Conservation (phyloP, 2,888 invertebrate genomes). For the Griposia aprilina region DNA sequence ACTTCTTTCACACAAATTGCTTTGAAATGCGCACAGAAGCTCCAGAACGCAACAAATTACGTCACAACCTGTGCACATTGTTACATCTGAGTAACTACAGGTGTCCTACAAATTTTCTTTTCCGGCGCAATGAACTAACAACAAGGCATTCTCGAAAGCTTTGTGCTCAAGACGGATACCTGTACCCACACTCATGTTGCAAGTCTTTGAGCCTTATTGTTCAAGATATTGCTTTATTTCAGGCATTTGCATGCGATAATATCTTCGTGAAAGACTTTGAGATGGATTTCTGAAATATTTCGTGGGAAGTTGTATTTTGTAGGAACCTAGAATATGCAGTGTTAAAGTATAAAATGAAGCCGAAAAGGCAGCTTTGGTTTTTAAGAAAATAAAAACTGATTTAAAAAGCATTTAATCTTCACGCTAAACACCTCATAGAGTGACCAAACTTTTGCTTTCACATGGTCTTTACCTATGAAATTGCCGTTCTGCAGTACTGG, state of each 20-base stretch:
- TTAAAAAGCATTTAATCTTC: neutral
- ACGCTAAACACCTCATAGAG: neutral
- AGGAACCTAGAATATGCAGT: neutral
- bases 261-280: conserved; percentile 36
- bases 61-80: conserved; percentile 27
- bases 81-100: conserved; percentile 47
- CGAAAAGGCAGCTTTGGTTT: neutral
- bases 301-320: conserved; percentile 7
- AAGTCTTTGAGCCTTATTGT: conserved; percentile 60
- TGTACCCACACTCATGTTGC: conserved; percentile 53
- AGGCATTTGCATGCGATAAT: conserved; percentile 50
- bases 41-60: conserved; percentile 20
- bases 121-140: conserved; percentile 61
- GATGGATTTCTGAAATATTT: conserved; percentile 31
- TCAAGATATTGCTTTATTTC: conserved; percentile 59
- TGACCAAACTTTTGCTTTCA: neutral
- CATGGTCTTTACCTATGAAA: too few species aligned
- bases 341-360: neutral
- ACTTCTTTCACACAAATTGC: conserved; percentile 6
- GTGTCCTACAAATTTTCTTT: conserved; percentile 65
- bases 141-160: conserved; percentile 60
- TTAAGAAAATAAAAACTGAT: too few species aligned
- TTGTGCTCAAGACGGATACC: conserved; percentile 62
- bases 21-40: neutral
- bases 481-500: too few species aligned